These are phyloP conservation scores for Eidolon dupreanum DNA, from an alignment of 2,797 vertebrate genomes.

Conservation along the genomic window DNA sequence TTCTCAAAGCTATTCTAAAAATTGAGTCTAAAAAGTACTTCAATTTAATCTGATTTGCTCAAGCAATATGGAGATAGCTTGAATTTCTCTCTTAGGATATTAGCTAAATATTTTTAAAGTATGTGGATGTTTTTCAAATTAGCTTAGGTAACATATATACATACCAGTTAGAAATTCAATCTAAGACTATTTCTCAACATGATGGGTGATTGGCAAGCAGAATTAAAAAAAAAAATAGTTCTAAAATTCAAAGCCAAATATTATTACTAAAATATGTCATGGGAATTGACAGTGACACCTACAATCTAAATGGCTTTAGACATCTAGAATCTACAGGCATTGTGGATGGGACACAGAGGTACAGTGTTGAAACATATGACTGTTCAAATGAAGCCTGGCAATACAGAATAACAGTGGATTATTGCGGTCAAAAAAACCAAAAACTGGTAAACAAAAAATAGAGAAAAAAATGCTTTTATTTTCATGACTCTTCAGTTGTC, in stretches of 20 bases:
- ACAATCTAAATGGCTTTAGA: background rate
- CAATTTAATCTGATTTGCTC: background rate
- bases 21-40: background rate
- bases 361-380: background rate
- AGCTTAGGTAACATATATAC: background rate
- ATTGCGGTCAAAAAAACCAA: background rate
- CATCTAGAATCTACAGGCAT: background rate
- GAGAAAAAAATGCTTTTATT: background rate
- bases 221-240: background rate
- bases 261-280: background rate
- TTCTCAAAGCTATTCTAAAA: background rate
- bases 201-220: background rate
- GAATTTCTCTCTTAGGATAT: background rate
- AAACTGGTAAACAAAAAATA: background rate
- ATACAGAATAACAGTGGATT: background rate
- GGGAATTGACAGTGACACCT: background rate
- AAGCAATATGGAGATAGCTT: background rate
- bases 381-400: background rate
- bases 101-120: slow-evolving; percentile 5
- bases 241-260: background rate
- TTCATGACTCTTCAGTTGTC: background rate
- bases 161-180: background rate
- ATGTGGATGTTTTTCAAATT: background rate
- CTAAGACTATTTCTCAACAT: background rate
- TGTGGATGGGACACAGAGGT: background rate